Evolutionary conservation across 2,888 invertebrate species (phyloP).

Genomic region (Drosophila neotestacea): DNA sequence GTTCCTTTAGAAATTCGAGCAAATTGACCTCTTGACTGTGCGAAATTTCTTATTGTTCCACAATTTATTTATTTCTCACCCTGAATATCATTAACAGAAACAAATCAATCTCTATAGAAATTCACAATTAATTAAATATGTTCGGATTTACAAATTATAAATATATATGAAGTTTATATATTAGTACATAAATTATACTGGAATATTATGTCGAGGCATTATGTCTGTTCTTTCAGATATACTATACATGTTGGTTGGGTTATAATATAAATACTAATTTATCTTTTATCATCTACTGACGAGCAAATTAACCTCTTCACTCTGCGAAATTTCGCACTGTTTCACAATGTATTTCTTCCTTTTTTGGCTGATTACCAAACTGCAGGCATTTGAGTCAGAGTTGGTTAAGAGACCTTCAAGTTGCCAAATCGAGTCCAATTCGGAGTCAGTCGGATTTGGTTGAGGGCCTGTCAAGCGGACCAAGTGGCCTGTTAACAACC

Average conservation of each 20-base stretch:
- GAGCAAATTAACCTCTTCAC: neutral
- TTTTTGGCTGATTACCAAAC: constrained; percentile 39
- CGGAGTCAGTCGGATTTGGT: constrained; percentile 24
- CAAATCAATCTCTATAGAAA: no score
- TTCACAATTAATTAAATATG: no score
- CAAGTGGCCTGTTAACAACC: constrained; percentile 74
- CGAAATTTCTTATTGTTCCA: constrained; percentile 16
- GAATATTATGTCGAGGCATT: neutral
- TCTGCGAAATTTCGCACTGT: constrained; percentile 12
- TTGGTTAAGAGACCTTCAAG: constrained; percentile 44
- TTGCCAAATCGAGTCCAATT: constrained; percentile 41
- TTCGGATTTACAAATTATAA: no score
- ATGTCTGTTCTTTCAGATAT: no score
- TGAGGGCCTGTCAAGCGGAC: constrained; percentile 64
- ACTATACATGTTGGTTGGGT: no score
- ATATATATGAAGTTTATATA: no score
- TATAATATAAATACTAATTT: no score
- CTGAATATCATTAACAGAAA: constrained; percentile 23
- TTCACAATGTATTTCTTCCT: constrained; percentile 5
- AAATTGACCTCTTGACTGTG: neutral
- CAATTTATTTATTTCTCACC: neutral
- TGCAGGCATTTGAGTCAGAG: constrained; percentile 31
- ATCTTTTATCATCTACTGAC: neutral
- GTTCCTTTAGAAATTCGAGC: neutral
- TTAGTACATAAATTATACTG: neutral